Conservation (phyloP, 2,888 invertebrate species). For the Eledone cirrhosa region DNA sequence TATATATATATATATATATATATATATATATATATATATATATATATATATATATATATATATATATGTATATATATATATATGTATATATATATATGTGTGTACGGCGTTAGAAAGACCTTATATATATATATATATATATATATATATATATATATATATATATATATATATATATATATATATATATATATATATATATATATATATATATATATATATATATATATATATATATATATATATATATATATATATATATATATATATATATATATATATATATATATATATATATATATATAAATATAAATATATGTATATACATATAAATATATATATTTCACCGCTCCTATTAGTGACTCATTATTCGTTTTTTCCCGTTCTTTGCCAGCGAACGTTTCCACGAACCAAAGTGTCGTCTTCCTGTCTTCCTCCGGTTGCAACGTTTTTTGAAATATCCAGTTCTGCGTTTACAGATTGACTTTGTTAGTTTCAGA, state of each 20-base stretch:
- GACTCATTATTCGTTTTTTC: too few relatives aligned
- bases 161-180: conserved; percentile 9
- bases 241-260: background rate
- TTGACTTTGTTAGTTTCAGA: too few relatives aligned
- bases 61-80: background rate
- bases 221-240: background rate
- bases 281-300: conserved; percentile 18
- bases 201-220: background rate
- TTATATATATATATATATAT: background rate
- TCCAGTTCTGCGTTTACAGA: too few relatives aligned
- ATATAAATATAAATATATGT: conserved; percentile 16
- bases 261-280: conserved; percentile 11
- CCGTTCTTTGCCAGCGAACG: too few relatives aligned
- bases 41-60: background rate
- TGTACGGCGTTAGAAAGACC: too few relatives aligned
- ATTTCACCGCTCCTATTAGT: too few relatives aligned
- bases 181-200: background rate
- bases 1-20: background rate
- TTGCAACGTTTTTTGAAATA: too few relatives aligned
- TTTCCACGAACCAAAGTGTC: too few relatives aligned
- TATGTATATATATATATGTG: background rate
- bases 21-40: background rate
- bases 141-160: conserved; percentile 18
- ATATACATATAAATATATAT: conserved; percentile 7
- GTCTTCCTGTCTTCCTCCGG: too few relatives aligned